Base-by-base conservation (phyloP, 2,888 invertebrate species). In the Drosophila ochracea region DNA sequence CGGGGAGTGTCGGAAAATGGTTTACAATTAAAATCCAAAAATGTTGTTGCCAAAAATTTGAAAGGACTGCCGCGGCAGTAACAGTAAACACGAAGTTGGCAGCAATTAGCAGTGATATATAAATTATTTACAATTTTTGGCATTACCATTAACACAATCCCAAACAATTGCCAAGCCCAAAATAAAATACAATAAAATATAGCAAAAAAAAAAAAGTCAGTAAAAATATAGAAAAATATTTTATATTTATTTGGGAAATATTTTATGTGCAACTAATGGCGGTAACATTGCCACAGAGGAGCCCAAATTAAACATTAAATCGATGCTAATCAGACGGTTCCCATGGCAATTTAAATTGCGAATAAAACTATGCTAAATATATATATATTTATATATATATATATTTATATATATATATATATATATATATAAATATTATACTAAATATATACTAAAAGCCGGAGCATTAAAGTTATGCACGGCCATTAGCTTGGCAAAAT, bases 251-350 rank as follows among this genome's bases (percentile, higher is more conserved):
- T 68, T 75, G 31, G 49, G 47, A 68, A 65, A 79, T 76, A 76
- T 77, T 68, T 70, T 73, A 79, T 77, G 58, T 60, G 60, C 64
- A 62, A 59, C 74, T 76, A 77, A 78, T 80, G 66, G 81, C 63
- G 68, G 79, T 65, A 76, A 71, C 78, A 68, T 67, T 68, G 68
- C 79, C 83, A 82, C 79, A 76, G 35, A 25, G 54, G 85, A 83
- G 88, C 77, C 85, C 83, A 82, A 85, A 85, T 85, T 88, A 85
- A 85, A 88, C 89, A 85, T 85, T 85, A 88, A 85, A 85, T 83
- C 82, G 86, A 80, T 83, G 85, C 86, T 88, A 88, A 86, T 86
- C 85, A 86, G 86, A 69, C 73, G 67, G 64, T 75, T 86, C 89
- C 85, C 85, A 73, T 63, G 82, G 80, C 82, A 78, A 85, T 78